A percentile compares a stretch with the other conserved stretches of the same genome.
These are phyloP conservation scores for Miniopterus natalensis DNA, from an alignment of 2,113 vertebrate species.

Conservation along the genomic window DNA sequence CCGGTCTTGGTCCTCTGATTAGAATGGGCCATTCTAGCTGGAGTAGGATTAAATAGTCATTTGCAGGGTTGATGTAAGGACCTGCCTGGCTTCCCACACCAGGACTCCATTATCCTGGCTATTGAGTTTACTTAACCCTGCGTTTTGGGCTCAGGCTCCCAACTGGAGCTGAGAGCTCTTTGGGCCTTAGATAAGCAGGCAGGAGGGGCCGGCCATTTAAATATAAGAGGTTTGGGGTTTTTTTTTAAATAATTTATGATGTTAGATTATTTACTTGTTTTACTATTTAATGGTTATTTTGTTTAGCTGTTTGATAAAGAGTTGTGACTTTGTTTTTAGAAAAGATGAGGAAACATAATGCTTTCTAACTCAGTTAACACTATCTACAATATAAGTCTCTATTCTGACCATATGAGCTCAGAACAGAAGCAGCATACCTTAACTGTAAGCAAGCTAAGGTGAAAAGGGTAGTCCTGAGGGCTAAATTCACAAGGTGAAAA, in stretches of 20 bases:
- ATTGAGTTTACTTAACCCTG: background rate
- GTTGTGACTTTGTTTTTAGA: background rate
- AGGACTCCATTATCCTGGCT: background rate
- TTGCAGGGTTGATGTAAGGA: background rate
- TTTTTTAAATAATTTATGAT: background rate
- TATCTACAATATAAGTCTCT: background rate
- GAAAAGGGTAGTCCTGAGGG: background rate
- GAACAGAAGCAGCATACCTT: background rate
- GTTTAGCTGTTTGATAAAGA: background rate
- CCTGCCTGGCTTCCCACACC: background rate
- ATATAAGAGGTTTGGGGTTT: background rate
- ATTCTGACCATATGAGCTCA: background rate
- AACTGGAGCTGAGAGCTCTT: background rate
- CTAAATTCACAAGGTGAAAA: background rate
- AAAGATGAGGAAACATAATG: background rate
- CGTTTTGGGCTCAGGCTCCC: background rate
- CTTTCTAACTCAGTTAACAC: background rate
- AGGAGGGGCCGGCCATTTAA: background rate
- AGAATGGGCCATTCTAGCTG: background rate
- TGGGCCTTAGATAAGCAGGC: too few relatives aligned
- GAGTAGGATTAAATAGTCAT: background rate
- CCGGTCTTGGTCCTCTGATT: background rate
- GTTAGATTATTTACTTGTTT: conserved; percentile 25
- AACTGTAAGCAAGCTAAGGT: background rate
- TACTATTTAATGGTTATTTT: background rate